These are phyloP conservation scores for Cherax destructor DNA, from an alignment of 1,140 invertebrate species.

Conservation along the genomic window DNA sequence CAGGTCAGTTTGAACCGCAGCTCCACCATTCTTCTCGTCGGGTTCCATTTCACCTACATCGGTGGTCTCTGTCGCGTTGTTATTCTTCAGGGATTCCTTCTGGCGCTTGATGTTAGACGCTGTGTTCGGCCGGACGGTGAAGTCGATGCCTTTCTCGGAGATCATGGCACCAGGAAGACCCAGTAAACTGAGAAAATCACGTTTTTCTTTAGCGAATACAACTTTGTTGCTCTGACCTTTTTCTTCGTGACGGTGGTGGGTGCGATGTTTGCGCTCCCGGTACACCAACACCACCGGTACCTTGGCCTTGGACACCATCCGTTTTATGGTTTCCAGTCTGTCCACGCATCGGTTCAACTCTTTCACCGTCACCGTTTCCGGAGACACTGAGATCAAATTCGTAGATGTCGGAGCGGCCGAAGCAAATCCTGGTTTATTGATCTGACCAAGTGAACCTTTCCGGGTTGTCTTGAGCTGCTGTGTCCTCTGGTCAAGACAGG, in stretches of 20 bases:
- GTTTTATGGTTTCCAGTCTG: slow-evolving; percentile 50
- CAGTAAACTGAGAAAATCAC: slow-evolving; percentile 66
- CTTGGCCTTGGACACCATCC: slow-evolving; percentile 45
- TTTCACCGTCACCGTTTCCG: slow-evolving; percentile 1
- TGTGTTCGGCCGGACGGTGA: slow-evolving; percentile 63
- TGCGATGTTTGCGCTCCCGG: slow-evolving; percentile 61
- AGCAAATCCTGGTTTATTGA: background rate
- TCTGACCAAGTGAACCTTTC: slow-evolving; percentile 16
- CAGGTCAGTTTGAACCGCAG: slow-evolving; percentile 3
- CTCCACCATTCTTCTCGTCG: slow-evolving; percentile 53
- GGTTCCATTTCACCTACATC: slow-evolving; percentile 39
- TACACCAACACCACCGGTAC: slow-evolving; percentile 69
- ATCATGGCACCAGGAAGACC: slow-evolving; percentile 70
- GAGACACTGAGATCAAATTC: background rate
- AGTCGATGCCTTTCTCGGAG: slow-evolving; percentile 66
- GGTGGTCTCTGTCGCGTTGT: slow-evolving; percentile 1
- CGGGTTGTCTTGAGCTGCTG: slow-evolving; percentile 22
- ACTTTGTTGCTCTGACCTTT: slow-evolving; percentile 71
- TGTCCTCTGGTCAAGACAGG: slow-evolving; percentile 34
- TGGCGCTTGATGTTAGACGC: slow-evolving; percentile 10
- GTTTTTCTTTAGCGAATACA: slow-evolving; percentile 66
- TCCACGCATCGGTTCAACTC: slow-evolving; percentile 24
- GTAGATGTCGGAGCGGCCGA: background rate
- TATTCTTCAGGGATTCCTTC: slow-evolving; percentile 5
- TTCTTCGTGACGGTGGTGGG: slow-evolving; percentile 68